Evolutionary conservation across 2,113 vertebrate species (phyloP).

Genomic region (Girardinichthys multiradiatus): DNA sequence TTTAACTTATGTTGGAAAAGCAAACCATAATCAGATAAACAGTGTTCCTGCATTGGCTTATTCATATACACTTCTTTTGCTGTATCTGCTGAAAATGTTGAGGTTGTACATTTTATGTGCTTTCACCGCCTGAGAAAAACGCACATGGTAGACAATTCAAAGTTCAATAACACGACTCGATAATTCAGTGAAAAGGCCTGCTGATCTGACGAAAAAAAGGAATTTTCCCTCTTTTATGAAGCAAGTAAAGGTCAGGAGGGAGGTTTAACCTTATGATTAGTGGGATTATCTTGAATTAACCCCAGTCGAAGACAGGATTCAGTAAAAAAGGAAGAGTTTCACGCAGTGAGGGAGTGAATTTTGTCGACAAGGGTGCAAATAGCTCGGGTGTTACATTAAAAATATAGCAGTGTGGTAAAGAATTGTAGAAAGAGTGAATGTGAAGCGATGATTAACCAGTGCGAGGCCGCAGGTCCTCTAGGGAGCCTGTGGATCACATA

Average conservation of each 20-base stretch:
- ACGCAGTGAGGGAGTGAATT: constrained; percentile 26
- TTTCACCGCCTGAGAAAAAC: constrained; percentile 44
- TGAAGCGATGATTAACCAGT: constrained; percentile 73
- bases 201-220: constrained; percentile 49
- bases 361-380: constrained; percentile 31
- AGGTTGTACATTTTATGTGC: constrained; percentile 13
- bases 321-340: constrained; percentile 28
- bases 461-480: constrained; percentile 68
- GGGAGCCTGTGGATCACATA: constrained; percentile 74
- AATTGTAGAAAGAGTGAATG: constrained; percentile 62
- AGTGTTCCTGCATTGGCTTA: constrained; percentile 3
- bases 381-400: constrained; percentile 45
- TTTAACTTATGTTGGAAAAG: neutral
- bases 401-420: constrained; percentile 25
- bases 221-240: constrained; percentile 69
- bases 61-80: constrained; percentile 19
- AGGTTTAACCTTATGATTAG: constrained; percentile 77
- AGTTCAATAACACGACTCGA: constrained; percentile 56
- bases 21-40: constrained; percentile 6
- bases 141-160: constrained; percentile 58
- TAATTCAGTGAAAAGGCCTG: constrained; percentile 47
- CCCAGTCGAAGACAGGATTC: constrained; percentile 53
- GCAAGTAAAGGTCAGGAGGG: constrained; percentile 70
- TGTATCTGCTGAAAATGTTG: constrained; percentile 36
- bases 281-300: constrained; percentile 76